Base-by-base conservation (phyloP, 2,113 vertebrate species). In the Gobiocypris rarus region DNA sequence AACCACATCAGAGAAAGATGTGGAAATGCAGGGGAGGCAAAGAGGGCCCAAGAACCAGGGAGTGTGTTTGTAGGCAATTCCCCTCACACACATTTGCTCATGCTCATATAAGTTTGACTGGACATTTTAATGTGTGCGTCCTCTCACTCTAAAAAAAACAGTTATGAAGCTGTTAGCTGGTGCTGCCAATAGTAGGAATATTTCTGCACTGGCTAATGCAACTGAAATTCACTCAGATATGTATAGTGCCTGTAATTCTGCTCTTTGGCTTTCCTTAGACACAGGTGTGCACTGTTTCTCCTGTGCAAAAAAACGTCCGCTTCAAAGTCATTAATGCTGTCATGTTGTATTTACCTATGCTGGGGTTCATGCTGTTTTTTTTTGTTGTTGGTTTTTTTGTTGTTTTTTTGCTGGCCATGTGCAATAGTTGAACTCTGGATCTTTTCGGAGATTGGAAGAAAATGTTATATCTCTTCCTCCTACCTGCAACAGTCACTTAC, bases 1-100 rank as follows among this genome's bases (percentile, higher is more conserved):
- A 85, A 85, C 83, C 65, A 85, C 75, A 85, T 85, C 76, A 63
- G 41, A 84, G 65, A 80, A 26, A 71, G 41, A 69, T 31, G 24
- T 38, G 48, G 41, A 54, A 83, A 41, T 13, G n/a, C 50, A 28
- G 59, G 8, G 31, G 14, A 67, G 75, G 48, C 28, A 84, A 56
- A 54, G 50, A 59, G 31, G 8, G 17, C 71, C 28, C 34, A 38
- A 54, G 65, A 26, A 79, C 11, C 73, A 75, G 41, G 76, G 73
- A 34, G 45, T 50, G 19, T 56, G 43, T n/a, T 70, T 79, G 3
- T 52, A 41, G 67, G 13, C 54, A 24, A 17, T 26, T 70, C 6
- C 14, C 28, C 9, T 56, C 5, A 70, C 43, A 67, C 43, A 70
- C 48, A 54, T 50, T 34, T 54, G 76, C 75, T 73, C 5, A 26